Base-by-base conservation (phyloP, 2,113 vertebrate species). In the Perognathus longimembris region DNA sequence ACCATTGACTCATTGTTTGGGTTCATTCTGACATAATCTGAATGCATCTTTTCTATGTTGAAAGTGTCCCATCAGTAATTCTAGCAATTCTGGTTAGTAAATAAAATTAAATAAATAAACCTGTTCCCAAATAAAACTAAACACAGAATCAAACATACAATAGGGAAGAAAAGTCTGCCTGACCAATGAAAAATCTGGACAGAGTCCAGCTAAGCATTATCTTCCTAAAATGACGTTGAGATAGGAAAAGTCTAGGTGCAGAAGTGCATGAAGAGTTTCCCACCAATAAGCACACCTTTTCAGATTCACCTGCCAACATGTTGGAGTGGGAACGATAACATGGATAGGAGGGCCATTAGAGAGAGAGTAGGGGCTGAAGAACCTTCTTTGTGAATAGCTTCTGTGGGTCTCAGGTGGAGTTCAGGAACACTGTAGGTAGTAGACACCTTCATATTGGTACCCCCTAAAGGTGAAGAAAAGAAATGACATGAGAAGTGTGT, bases 371-470 rank as follows among this genome's bases (percentile, higher is more conserved):
- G 28, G 32, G 3, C 3, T 10, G 38, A 54, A 26, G 8, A 38
- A n/a, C 21, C 63, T 30, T 40, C 28, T 83, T 61, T 54, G 22
- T 84, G 38, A 75, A 6, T 67, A 63, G 7, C 26, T 79, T 54
- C 24, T 45, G 1, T 7, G n/a, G 36, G 64, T 7, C 42, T 22
- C 42, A 32, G 18, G 38, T 17, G 0, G 32, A n/a, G 15, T 34
- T 18, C n/a, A 28, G 63, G 10, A 38, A 4, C 4, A 0, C 0
- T 0, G 12, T 17, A 32, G 34, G 17, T 28, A 18, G 20, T 3
- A 26, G 22, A 3, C 63, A 17, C 20, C 8, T 18, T 5, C 15
- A 0, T 0, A 0, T 26, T 7, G 1, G 6, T 15, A 17, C 24
- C 61, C 28, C 15, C 32, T 26, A 45, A 11, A 36, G 61, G 21